Base-by-base conservation (phyloP, 1,140 invertebrate species). In the Aphidius gifuensis region DNA sequence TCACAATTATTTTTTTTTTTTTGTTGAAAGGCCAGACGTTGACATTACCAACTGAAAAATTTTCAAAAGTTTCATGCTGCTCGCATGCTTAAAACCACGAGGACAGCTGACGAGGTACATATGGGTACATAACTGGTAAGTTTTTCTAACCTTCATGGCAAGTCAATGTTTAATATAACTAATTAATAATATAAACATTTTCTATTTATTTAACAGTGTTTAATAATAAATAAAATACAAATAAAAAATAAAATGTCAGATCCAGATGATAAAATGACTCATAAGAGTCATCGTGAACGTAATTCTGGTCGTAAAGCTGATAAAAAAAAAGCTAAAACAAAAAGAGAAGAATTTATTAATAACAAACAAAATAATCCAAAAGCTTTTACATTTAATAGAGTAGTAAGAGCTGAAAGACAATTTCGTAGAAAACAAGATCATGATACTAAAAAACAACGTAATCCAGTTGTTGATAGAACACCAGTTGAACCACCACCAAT, bases 361-460 rank as follows among this genome's bases (percentile, higher is more conserved):
- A 86, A 86, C 40, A 88, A 90, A 58, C 88, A 93, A 74, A 83
- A 88, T 60, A 99, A 99, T 84, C 93, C 95, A 0, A 99, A 98
- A 83, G 97, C 96, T 0, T 99, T 99, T 83, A 91, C 96, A 39
- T 93, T 98, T 67, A 91, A 97, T 70, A 96, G 94, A 6, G 92
- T 90, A 0, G 85, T 92, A 16, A 87, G 91, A 74, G 95, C 96
- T 38, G 92, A 96, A 75, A 85, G 90, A 64, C 85, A 86, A 68
- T 98, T 99, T 71, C 84, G 93, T 39, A 86, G 95, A 68, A 91
- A 91, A 69, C 91, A 97, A 76, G 97, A 99, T 83, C 85, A 99
- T 8, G 91, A 95, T 61, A 91, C 94, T 0, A 98, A 98, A 73
- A 97, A 96, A 70, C 92, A 97, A 68, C 94, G 98, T 74, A 88